Evolutionary conservation across 2,888 invertebrate genomes (phyloP).

Genomic region (Invenusta paracnida): DNA sequence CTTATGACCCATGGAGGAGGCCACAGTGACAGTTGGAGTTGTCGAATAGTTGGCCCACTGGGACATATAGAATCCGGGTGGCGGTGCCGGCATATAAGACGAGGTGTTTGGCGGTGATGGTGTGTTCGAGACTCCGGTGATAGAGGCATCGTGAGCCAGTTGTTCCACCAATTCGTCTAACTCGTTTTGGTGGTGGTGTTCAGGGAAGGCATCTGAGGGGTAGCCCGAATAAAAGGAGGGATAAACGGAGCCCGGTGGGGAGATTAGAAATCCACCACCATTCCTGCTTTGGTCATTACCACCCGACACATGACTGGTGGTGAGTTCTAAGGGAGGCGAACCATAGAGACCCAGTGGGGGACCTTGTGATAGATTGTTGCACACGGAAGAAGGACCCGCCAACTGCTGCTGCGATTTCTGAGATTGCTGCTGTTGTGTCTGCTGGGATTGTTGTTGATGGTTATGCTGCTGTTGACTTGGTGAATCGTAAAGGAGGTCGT

Average conservation of each 20-base stretch:
- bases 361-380: not conserved
- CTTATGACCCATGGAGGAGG: not conserved
- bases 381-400: not conserved
- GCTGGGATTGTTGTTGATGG: not conserved
- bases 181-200: not conserved
- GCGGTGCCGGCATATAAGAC: not conserved
- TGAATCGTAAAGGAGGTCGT: not conserved
- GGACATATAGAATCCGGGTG: not conserved
- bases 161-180: slow-evolving; percentile 31
- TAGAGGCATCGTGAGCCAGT: slow-evolving; percentile 17
- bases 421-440: not conserved
- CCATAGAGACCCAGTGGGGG: not conserved
- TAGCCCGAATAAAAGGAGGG: not conserved
- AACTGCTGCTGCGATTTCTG: not conserved
- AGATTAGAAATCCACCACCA: not conserved
- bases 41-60: not conserved
- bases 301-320: not conserved
- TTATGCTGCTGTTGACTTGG: no score
- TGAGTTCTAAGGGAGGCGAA: not conserved
- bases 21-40: not conserved
- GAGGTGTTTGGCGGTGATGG: not conserved
- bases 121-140: not conserved
- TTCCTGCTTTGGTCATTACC: no score
- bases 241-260: not conserved
- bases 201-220: not conserved